Conservation (phyloP, 2,113 vertebrate genomes). For the Phalacrocorax pelagicus region DNA sequence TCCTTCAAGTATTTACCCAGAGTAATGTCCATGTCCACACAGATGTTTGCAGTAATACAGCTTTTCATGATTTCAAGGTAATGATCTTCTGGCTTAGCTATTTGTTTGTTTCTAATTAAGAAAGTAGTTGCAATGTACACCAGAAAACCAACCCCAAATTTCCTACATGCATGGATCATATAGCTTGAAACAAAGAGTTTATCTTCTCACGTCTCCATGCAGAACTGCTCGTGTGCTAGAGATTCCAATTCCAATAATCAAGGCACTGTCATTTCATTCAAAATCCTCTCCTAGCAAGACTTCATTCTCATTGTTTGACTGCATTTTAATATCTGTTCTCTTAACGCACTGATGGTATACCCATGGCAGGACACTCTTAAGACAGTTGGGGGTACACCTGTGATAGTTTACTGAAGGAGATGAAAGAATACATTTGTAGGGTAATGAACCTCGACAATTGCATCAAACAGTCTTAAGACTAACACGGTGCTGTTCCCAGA, state of each 20-base stretch:
- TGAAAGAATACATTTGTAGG: not conserved
- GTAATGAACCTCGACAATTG: not conserved
- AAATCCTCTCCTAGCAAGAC: not conserved
- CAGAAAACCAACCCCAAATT: not conserved
- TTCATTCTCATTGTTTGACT: not conserved
- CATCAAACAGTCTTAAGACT: not conserved
- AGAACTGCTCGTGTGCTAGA: not conserved
- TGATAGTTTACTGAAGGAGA: not conserved
- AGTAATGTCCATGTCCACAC: not conserved
- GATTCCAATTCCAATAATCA: not conserved
- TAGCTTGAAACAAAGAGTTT: not conserved
- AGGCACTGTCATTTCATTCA: not conserved
- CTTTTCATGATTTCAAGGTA: not conserved
- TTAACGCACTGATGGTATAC: too few species aligned
- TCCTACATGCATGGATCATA: fast-evolving
- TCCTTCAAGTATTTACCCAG: not conserved
- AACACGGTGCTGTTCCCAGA: not conserved
- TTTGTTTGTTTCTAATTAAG: not conserved
- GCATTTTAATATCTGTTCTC: not conserved
- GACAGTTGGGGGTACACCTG: too few species aligned
- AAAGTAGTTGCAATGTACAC: not conserved
- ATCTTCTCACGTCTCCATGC: not conserved
- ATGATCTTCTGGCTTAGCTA: not conserved
- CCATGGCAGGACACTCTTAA: not conserved
- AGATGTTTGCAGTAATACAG: not conserved